Evolutionary conservation across 2,797 vertebrate species (phyloP).

Genomic region (Etheostoma nigrum): DNA sequence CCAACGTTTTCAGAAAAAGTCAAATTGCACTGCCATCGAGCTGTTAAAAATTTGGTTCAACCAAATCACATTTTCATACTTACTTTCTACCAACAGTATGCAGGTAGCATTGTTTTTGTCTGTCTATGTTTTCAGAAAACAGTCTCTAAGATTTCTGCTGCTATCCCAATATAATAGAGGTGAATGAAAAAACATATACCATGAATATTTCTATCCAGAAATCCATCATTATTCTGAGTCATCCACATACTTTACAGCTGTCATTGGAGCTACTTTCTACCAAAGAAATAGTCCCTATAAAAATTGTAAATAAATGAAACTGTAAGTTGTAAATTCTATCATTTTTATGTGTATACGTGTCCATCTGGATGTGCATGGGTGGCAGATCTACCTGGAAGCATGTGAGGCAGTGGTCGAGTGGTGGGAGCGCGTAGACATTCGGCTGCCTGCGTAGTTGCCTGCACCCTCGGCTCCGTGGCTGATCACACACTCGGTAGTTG

Average conservation of each 20-base stretch:
- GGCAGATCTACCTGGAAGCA: constrained; percentile 88
- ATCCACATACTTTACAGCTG: not conserved
- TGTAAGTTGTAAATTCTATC: not conserved
- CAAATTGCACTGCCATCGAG: not conserved
- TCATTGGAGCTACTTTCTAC: not conserved
- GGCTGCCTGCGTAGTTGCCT: constrained; percentile 92
- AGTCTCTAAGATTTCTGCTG: not conserved
- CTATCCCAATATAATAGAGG: not conserved
- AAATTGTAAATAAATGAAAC: not conserved
- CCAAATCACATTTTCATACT: not conserved
- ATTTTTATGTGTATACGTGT: not conserved
- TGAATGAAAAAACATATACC: too few species aligned
- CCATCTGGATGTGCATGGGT: not conserved
- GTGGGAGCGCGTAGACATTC: constrained; percentile 94
- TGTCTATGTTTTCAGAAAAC: not conserved
- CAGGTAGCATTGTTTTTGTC: not conserved
- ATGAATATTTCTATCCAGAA: not conserved
- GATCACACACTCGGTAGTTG: constrained; percentile 93
- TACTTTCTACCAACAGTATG: not conserved
- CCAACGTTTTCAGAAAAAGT: not conserved
- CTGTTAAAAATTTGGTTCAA: not conserved
- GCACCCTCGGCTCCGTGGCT: constrained; percentile 94
- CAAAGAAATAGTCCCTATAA: not conserved
- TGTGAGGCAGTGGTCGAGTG: constrained; percentile 96
- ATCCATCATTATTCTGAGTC: not conserved